phyloP scores from a whole-genome alignment of 1,140 invertebrate genomes.

The Chironomus striatipennis region DNA sequence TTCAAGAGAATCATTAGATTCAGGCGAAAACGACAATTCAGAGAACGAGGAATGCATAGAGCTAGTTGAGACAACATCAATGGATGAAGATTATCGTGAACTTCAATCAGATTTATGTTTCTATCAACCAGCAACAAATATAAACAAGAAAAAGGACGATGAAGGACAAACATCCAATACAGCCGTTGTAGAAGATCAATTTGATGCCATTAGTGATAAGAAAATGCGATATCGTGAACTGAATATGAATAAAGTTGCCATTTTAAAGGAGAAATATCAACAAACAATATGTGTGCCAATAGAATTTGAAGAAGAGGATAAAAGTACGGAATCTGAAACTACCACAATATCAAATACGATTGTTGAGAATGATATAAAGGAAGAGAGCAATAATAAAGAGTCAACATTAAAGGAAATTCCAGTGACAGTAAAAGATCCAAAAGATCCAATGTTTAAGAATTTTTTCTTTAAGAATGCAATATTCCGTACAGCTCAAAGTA shows the following conservation, averaged over 20 bases:
- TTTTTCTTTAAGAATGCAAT: conserved; percentile 41
- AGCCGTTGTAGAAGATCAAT: conserved; percentile 23
- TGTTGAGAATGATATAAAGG: conserved; percentile 2
- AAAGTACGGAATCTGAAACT: neutral
- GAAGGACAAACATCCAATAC: no score
- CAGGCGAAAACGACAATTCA: conserved; percentile 50
- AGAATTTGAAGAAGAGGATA: conserved; percentile 25
- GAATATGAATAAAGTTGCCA: conserved; percentile 37
- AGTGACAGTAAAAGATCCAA: conserved; percentile 30
- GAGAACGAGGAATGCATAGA: conserved; percentile 45
- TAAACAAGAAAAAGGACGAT: conserved; percentile 1
- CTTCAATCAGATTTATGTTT: conserved; percentile 36
- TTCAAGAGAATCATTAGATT: conserved; percentile 61
- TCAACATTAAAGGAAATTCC: conserved; percentile 28
- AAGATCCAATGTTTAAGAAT: conserved; percentile 35
- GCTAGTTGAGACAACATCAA: conserved; percentile 38
- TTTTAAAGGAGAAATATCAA: conserved; percentile 30
- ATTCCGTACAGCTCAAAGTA: conserved; percentile 40
- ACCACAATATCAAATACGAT: neutral
- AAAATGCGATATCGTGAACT: conserved; percentile 36
- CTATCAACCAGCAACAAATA: conserved; percentile 29
- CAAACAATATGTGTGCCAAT: conserved; percentile 25
- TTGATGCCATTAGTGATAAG: conserved; percentile 25
- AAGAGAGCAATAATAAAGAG: conserved; percentile 15
- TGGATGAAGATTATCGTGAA: conserved; percentile 38